Percentiles rank a stretch among this genome's conserved stretches.
Conservation (phyloP, 2,888 invertebrate genomes). For the Ophion costatus region DNA sequence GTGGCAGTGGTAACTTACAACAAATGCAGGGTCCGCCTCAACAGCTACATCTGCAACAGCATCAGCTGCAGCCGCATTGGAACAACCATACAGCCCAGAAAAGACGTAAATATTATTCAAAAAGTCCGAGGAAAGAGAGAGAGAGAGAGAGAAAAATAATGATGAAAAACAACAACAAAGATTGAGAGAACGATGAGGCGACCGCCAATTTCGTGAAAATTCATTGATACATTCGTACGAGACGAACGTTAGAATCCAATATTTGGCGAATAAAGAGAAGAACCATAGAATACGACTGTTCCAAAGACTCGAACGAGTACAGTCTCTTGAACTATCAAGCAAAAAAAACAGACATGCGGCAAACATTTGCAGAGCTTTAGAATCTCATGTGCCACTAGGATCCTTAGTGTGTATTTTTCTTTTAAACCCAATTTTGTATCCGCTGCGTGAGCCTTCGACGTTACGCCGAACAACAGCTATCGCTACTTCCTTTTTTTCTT, state of each 20-base stretch:
- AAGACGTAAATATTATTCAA: slow-evolving; percentile 84
- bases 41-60: slow-evolving; percentile 83
- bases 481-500: not conserved
- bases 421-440: slow-evolving; percentile 8
- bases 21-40: slow-evolving; percentile 85
- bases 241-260: slow-evolving; percentile 37
- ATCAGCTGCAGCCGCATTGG: slow-evolving; percentile 84
- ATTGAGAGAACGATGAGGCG: slow-evolving; percentile 11
- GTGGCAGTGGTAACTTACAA: slow-evolving; percentile 85
- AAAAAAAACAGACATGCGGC: slow-evolving; percentile 80
- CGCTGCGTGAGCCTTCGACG: not conserved
- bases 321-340: not conserved
- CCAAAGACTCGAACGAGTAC: slow-evolving; percentile 3
- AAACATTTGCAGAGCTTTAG: slow-evolving; percentile 80
- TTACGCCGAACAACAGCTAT: slow-evolving; percentile 44
- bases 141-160: slow-evolving; percentile 56
- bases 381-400: slow-evolving; percentile 37
- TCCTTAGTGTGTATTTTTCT: not conserved
- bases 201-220: slow-evolving; percentile 33
- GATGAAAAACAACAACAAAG: not conserved
- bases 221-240: slow-evolving; percentile 18
- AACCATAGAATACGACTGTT: not conserved
- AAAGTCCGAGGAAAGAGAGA: slow-evolving; percentile 31
- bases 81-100: slow-evolving; percentile 84
- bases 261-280: not conserved